Percentiles rank a stretch among this genome's conserved stretches.
Conservation (phyloP, 2,113 vertebrate genomes). For the Microtus richardsoni region DNA sequence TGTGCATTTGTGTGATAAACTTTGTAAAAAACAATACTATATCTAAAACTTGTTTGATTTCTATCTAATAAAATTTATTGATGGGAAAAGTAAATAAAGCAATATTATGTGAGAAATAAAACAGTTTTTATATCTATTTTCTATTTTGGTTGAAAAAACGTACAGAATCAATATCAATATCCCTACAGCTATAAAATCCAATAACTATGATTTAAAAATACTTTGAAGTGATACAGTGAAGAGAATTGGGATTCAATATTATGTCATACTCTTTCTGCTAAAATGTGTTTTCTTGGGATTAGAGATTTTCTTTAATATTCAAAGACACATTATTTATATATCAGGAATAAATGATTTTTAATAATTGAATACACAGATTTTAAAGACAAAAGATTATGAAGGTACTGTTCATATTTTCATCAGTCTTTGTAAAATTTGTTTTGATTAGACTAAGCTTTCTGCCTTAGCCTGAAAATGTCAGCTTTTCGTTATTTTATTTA, state of each 20-base stretch:
- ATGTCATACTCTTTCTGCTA: not conserved
- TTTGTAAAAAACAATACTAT: not conserved
- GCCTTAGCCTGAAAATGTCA: not conserved
- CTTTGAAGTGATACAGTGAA: not conserved
- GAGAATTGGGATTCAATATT: not conserved
- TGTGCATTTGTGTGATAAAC: not conserved
- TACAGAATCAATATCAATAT: not conserved
- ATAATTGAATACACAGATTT: not conserved
- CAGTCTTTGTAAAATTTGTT: not conserved
- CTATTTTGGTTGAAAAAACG: slow-evolving; percentile 2
- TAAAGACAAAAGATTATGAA: not conserved
- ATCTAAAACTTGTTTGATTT: slow-evolving; percentile 9
- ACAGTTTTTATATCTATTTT: slow-evolving; percentile 9
- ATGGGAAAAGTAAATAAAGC: not conserved
- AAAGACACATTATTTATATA: not conserved
- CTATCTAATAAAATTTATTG: not conserved
- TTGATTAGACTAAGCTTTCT: not conserved
- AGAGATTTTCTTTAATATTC: not conserved
- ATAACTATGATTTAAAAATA: not conserved
- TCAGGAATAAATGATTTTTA: not conserved
- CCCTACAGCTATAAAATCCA: not conserved
- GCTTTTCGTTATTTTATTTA: not conserved
- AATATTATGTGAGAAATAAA: not conserved
- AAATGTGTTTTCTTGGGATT: not conserved
- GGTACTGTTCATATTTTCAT: not conserved